Evolutionary conservation across 2,113 vertebrate species (phyloP).

Genomic region (Ictalurus punctatus): DNA sequence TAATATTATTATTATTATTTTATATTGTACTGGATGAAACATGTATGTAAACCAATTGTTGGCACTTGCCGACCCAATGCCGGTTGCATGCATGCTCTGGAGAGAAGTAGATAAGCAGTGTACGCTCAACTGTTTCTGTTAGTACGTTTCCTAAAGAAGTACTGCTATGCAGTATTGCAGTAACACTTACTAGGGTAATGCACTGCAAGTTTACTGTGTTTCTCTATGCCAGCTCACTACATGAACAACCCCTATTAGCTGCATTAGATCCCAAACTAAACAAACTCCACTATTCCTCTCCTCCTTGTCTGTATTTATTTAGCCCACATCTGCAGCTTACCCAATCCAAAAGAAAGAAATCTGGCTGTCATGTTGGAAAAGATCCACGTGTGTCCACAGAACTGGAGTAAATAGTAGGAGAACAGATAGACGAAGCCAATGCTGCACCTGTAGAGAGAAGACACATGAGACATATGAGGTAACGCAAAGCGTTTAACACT

Average conservation of each 20-base stretch:
- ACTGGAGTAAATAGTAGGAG: slow-evolving; percentile 89
- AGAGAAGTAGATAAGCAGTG: background rate
- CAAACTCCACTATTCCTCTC: background rate
- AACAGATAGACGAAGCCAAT: slow-evolving; percentile 81
- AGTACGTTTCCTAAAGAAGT: background rate
- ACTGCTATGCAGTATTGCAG: background rate
- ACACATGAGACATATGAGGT: background rate
- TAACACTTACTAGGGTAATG: background rate
- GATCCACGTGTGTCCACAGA: slow-evolving; percentile 96
- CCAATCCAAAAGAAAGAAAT: slow-evolving; percentile 88
- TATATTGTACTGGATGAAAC: no score
- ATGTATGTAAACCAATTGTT: background rate
- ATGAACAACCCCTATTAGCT: background rate
- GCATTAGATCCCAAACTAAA: background rate
- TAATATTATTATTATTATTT: no score
- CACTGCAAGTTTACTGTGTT: background rate
- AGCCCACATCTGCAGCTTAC: slow-evolving; percentile 67
- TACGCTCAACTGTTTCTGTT: background rate
- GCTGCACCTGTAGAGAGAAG: slow-evolving; percentile 68
- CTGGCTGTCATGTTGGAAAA: slow-evolving; percentile 88
- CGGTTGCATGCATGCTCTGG: background rate
- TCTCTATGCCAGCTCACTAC: no score
- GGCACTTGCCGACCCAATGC: no score
- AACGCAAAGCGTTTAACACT: background rate
- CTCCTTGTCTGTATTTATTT: slow-evolving; percentile 18